Percentiles rank a stretch among this genome's conserved stretches.
Conservation (phyloP, 2,888 invertebrate species). For the Nomada ruficornis region DNA sequence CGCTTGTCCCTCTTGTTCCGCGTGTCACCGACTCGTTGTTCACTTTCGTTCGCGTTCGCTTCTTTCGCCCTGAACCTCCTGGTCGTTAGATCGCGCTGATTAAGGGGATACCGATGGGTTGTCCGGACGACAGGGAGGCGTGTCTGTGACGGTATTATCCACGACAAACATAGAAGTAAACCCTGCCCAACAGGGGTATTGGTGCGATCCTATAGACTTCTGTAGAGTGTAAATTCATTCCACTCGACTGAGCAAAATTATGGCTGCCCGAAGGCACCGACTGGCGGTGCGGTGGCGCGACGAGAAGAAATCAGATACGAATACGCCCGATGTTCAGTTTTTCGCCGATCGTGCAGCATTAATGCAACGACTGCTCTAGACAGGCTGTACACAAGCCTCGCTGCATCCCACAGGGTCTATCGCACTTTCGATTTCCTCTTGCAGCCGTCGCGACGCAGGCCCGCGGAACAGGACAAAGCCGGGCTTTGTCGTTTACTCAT, state of each 20-base stretch:
- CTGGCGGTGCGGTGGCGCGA: background rate
- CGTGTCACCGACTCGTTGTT: slow-evolving; percentile 23
- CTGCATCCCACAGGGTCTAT: slow-evolving; percentile 33
- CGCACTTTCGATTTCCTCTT: slow-evolving; percentile 57
- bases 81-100: slow-evolving; percentile 50
- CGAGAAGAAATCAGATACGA: background rate
- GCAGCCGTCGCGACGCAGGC: background rate
- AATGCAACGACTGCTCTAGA: slow-evolving; percentile 34
- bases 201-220: too few relatives aligned
- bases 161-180: too few relatives aligned
- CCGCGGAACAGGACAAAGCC: slow-evolving; percentile 35
- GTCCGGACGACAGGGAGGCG: slow-evolving; percentile 13
- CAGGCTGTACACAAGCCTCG: slow-evolving; percentile 1
- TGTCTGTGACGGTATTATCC: background rate
- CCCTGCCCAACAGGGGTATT: too few relatives aligned
- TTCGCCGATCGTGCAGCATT: slow-evolving; percentile 36
- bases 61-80: slow-evolving; percentile 17
- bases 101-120: slow-evolving; percentile 39
- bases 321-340: slow-evolving; percentile 19
- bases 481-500: slow-evolving; percentile 45
- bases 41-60: slow-evolving; percentile 43
- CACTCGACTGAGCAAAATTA: too few relatives aligned
- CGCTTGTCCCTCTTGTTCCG: background rate
- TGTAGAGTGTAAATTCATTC: too few relatives aligned
- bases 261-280: too few relatives aligned